Percentiles rank a stretch among this genome's conserved stretches.
Evolutionary conservation across 2,888 invertebrate genomes (phyloP).

Genomic region (Stenchaetothrips biformis): DNA sequence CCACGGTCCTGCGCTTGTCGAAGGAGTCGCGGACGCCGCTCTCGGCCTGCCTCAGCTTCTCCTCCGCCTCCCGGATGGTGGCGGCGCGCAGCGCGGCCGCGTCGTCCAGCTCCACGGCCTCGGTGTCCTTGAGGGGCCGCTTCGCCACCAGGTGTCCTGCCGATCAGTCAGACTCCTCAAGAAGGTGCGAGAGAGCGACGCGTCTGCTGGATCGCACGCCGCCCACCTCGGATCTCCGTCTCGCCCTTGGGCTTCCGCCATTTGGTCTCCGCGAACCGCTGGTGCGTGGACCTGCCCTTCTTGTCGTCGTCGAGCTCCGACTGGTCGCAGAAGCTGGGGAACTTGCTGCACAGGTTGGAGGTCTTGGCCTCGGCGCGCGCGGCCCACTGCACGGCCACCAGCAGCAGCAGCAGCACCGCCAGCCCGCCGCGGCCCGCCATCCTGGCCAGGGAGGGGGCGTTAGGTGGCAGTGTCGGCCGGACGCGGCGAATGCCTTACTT

Average conservation of each 20-base stretch:
- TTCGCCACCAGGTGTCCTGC: constrained; percentile 13
- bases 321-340: constrained; percentile 17
- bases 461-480: too few species aligned
- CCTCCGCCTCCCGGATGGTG: constrained; percentile 21
- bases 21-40: background rate
- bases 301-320: background rate
- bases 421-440: constrained; percentile 4
- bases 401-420: background rate
- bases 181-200: too few species aligned
- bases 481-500: too few species aligned
- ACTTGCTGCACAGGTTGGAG: constrained; percentile 1
- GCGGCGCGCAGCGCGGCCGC: constrained; percentile 2
- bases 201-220: background rate
- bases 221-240: background rate
- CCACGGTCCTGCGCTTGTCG: constrained; percentile 13
- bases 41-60: background rate
- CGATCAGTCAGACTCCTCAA: background rate
- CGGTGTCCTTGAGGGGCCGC: background rate
- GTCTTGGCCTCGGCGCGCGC: background rate
- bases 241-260: constrained; percentile 9
- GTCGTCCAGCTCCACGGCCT: background rate
- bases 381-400: background rate
- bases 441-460: background rate
- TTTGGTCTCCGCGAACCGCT: constrained; percentile 9
- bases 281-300: constrained; percentile 1